A percentile compares a stretch with the other conserved stretches of the same genome.
Evolutionary conservation across 2,797 vertebrate species (phyloP).

Genomic region (Uromys caudimaculatus): DNA sequence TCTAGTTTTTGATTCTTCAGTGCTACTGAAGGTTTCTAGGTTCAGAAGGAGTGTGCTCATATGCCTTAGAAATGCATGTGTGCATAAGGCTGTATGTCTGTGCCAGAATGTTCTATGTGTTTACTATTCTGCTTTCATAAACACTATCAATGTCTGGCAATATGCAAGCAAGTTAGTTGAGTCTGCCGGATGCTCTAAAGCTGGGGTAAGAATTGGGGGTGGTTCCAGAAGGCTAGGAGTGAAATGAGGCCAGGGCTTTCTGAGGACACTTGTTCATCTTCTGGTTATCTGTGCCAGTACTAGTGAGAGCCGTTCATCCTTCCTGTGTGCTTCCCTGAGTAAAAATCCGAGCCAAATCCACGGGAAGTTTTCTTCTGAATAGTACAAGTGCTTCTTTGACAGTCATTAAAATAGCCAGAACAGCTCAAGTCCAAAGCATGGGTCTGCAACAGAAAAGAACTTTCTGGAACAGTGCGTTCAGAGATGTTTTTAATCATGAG

Average conservation of each 20-base stretch:
- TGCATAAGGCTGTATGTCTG: not conserved
- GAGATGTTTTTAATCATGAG: constrained; percentile 63
- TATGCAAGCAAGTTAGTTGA: not conserved
- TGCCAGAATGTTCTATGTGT: not conserved
- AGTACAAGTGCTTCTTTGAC: constrained; percentile 76
- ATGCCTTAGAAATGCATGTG: not conserved
- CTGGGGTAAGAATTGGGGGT: too few relatives aligned
- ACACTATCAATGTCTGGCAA: not conserved
- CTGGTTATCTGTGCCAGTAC: constrained; percentile 52
- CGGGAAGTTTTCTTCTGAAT: constrained; percentile 58
- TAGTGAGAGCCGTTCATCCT: constrained; percentile 56
- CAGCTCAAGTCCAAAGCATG: constrained; percentile 56
- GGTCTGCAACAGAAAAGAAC: constrained; percentile 54
- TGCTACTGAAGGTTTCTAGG: too few relatives aligned
- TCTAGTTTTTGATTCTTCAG: not conserved
- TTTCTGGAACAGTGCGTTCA: constrained; percentile 73
- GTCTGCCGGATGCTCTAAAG: not conserved
- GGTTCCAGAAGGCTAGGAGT: not conserved
- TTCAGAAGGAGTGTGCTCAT: not conserved
- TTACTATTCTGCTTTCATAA: not conserved
- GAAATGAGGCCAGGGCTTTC: constrained; percentile 1
- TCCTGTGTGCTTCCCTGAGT: constrained; percentile 76
- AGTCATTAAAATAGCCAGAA: not conserved
- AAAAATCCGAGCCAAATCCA: constrained; percentile 58
- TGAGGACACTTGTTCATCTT: constrained; percentile 54